Evolutionary conservation across 1,140 invertebrate genomes (phyloP), one percentile per base, ranked within the genome.

Genomic region (Euura lappo): DNA sequence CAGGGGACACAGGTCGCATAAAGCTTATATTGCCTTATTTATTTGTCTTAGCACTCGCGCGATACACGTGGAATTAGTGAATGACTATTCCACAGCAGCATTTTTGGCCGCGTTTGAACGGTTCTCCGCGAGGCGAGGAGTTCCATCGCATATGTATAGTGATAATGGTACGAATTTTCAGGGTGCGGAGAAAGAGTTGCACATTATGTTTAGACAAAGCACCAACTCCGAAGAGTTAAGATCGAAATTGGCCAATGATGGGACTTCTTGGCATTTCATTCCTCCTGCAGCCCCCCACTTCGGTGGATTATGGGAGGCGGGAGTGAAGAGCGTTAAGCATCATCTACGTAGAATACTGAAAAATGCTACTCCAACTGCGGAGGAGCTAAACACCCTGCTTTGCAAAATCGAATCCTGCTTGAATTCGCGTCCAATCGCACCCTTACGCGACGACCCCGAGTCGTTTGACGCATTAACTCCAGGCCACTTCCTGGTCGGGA

Each of bases 251-350:
- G 28, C 72, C 6, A 70, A 45, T 0, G 13, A 70, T 10, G 69
- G 45, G 8, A 42, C 69, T 43, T 3, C 68, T 74, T 88, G 83
- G 82, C 70, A 79, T 2, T 88, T 84, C 72, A 87, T 82, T 28
- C 82, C 85, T 2, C 86, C 86, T 2, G 51, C 69, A 11, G 78
- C 79, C 0, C 83, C 85, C 0, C 81, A 87, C 71, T 83, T 86
- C 77, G 84, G 84, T 4, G 85, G 85, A 2, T 77, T 79, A 0
- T 88, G 86, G n/a, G n/a, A n/a, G n/a, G n/a, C n/a, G n/a, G n/a
- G n/a, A n/a, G n/a, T n/a, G n/a, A n/a, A n/a, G n/a, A 85, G 86
- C 88, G 68, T 72, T 83, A 1, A 68, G 84, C 4, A 81, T 88
- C 2, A 75, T 71, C 87, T 0, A 46, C 70, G 0, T 47, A n/a